Evolutionary conservation across 2,888 invertebrate species (phyloP), one percentile per base, ranked within the genome.

Genomic region (Macrostomum cliftonense): DNA sequence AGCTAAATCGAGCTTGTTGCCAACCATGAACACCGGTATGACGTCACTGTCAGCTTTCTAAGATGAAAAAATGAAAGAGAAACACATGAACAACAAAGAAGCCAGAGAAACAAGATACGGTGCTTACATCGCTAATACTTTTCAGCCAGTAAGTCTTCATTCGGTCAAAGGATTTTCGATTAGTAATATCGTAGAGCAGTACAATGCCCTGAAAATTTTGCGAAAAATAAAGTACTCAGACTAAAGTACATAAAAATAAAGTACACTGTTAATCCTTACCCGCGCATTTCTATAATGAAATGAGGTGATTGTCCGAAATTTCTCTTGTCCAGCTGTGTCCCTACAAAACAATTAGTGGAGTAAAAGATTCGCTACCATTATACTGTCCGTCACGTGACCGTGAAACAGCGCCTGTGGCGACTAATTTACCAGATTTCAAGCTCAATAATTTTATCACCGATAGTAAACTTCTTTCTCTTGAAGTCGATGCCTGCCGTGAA

Each of bases 261-360:
- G 28, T 28, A 9, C 28, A 28, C 28, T 28, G 28, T 9, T 28
- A 7, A 28, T 19, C 45, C 54, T 51, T 53, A 65, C 67, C 63
- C 85, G 84, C n/a, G 85, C 84, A 4, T 84, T 86, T 43, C 85
- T 75, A 70, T 84, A 86, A 70, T 86, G 85, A 5, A 84, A 84
- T 12, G 83, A 83, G 44, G 85, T 85, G 55, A 86, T 72, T 11
- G 85, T 84, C 39, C 84, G 75, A 69, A 83, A 82, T 56, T 75
- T 61, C 57, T 76, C 76, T 61, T 82, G 82, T 0, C 85, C 85
- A 12, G 85, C 84, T 1, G 85, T 85, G 65, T 86, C 85, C 86
- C 85, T 85, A 57, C 11, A 56, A 52, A n/a, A n/a, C n/a, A n/a
- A n/a, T n/a, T n/a, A n/a, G n/a, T n/a, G n/a, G n/a, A n/a, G n/a